These are phyloP conservation scores for Pammene aurita DNA, from an alignment of 2,888 invertebrate species.

Conservation along the genomic window DNA sequence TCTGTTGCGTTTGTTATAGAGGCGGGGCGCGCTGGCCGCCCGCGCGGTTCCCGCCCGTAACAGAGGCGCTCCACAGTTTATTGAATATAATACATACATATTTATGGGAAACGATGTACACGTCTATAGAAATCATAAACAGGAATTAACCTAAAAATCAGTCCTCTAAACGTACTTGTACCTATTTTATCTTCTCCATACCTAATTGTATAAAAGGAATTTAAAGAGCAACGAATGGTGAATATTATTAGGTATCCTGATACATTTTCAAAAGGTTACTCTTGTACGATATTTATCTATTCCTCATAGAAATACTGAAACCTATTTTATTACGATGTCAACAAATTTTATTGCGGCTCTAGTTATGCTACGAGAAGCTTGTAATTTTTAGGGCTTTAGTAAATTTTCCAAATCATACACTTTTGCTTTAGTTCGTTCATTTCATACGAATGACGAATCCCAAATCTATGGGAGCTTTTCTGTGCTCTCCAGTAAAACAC, in stretches of 20 bases:
- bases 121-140: slow-evolving; percentile 31
- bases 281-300: slow-evolving; percentile 28
- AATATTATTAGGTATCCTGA: slow-evolving; percentile 38
- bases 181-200: slow-evolving; percentile 32
- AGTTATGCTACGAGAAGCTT: slow-evolving; percentile 15
- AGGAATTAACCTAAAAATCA: slow-evolving; percentile 26
- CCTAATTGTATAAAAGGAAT: slow-evolving; percentile 37
- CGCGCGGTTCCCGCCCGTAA: slow-evolving; percentile 16
- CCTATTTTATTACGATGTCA: slow-evolving; percentile 30
- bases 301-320: slow-evolving; percentile 30
- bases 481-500: no score
- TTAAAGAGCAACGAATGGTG: slow-evolving; percentile 41
- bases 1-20: slow-evolving; percentile 24
- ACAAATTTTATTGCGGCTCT: slow-evolving; percentile 14
- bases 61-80: slow-evolving; percentile 20
- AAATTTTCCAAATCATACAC: neutral
- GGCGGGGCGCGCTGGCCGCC: slow-evolving; percentile 11
- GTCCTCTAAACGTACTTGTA: slow-evolving; percentile 28
- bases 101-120: slow-evolving; percentile 32
- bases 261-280: slow-evolving; percentile 31
- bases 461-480: no score
- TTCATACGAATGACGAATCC: neutral
- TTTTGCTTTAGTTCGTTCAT: neutral
- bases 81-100: slow-evolving; percentile 25
- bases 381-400: neutral